Evolutionary conservation across 23 tunicate genomes (phyloP), one percentile per base, ranked within the genome.

Genomic region (Aplidium turbinatum): DNA sequence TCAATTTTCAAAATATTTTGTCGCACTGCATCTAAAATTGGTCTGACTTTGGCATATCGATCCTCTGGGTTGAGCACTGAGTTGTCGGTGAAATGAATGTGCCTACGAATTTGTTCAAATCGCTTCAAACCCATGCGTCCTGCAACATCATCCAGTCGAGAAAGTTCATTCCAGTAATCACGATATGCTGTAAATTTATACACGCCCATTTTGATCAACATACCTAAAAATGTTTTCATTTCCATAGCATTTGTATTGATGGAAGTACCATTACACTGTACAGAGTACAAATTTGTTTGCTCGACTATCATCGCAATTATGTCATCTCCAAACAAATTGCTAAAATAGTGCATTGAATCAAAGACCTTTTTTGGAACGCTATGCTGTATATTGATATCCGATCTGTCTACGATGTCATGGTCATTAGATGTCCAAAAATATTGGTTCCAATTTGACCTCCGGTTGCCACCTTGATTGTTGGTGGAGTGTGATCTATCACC

Each of bases 11-110:
- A 4, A 30, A 60, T 27, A 30, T 60, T 60, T 28, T 29, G 29
- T 13, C 56, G 21, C 22, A 67, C 57, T 4, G 52, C 30, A 38
- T 67, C 57, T 38, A 67, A 25, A 11, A 67, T 11, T 38, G 57
- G 73, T 13, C 57, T 19, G 30, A 36, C 26, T 38, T 67, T 67
- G 29, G 28, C 27, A 13, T 38, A 67, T 22, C 28, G 21, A 67
- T 67, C 57, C 27, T 67, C 73, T 36, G 73, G 57, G 57, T 38
- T 40, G 68, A 60, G 29, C 7, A 4, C 38, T 21, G 73, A 9
- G 26, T 67, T 67, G 53, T 38, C 73, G 6, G 28, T n/a, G 53
- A 67, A 38, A 22, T 67, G 73, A 38, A 67, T 67, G 21, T 67
- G 22, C 4, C 53, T 6, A 38, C 73, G 13, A 4, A 67, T 18